Conservation (phyloP, 2,888 invertebrate species). For the Axea sp. region DNA sequence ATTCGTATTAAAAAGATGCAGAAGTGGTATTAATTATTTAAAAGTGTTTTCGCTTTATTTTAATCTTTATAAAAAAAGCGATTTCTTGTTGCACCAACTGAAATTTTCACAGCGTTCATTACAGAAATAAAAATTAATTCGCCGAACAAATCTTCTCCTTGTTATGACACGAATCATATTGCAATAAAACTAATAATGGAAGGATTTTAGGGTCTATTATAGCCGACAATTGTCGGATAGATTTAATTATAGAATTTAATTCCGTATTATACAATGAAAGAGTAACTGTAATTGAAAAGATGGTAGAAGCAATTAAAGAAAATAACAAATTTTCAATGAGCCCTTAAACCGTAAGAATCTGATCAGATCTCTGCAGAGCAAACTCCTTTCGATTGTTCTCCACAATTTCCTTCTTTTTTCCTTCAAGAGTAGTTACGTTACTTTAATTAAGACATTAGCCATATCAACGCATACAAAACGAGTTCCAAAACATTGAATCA, state of each 20-base stretch:
- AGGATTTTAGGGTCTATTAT: slow-evolving; percentile 16
- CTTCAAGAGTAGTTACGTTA: slow-evolving; percentile 15
- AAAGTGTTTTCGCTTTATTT: no score
- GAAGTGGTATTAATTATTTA: no score
- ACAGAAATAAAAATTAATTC: slow-evolving; percentile 3
- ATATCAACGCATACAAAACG: slow-evolving; percentile 47
- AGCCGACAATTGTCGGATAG: slow-evolving; percentile 10
- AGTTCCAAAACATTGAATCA: slow-evolving; percentile 42
- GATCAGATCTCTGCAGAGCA: slow-evolving; percentile 22
- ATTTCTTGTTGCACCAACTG: no score
- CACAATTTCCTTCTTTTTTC: slow-evolving; percentile 37
- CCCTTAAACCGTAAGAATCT: slow-evolving; percentile 39
- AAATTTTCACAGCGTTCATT: no score
- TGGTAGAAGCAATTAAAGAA: slow-evolving; percentile 40
- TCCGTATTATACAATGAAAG: slow-evolving; percentile 13
- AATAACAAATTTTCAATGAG: slow-evolving; percentile 50
- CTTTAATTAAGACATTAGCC: slow-evolving; percentile 50
- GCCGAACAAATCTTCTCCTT: slow-evolving; percentile 1
- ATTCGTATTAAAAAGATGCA: slow-evolving; percentile 1
- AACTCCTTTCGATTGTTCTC: slow-evolving; percentile 45
- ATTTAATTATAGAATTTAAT: slow-evolving; percentile 43
- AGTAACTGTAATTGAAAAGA: slow-evolving; percentile 31
- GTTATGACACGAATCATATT: no score
- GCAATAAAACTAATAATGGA: slow-evolving; percentile 13
- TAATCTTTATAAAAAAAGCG: no score